Evolutionary conservation across 2,888 invertebrate species (phyloP), one percentile per base, ranked within the genome.

Genomic region (Iselma pallidipennis): DNA sequence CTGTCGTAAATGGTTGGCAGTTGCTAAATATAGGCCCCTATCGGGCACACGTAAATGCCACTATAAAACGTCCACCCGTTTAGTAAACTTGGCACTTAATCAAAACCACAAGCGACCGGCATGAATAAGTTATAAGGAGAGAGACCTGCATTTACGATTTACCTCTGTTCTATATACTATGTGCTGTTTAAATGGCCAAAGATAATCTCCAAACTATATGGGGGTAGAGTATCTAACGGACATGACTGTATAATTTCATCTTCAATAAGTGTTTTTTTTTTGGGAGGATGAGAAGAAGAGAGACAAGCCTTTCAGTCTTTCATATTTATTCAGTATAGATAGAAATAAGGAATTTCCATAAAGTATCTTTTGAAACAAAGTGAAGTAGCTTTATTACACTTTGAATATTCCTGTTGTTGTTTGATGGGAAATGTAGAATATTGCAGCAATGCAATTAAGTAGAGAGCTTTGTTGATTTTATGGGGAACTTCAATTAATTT

Each of bases 41-140:
- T 37, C 16, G 2, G 16, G 16, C 9, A 2, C 6, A 2, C 7
- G 51, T 60, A 31, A 57, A 57, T 16, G 1, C 45, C 25, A 10
- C 37, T 31, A 29, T 63, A 57, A 55, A 59, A 50, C 59, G 57
- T 54, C 61, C 59, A 51, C 54, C 31, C 26, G 52, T 56, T 65
- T 56, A 59, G 55, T 54, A 63, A 65, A 58, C 63, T 63, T 62
- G 57, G 58, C 65, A 65, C 65, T 67, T 65, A 65, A 67, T 67
- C 65, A 63, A 66, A 65, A 65, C 66, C 62, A 55, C 62, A 49
- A 63, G 50, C 51, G 25, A 50, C 48, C 53, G 50, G 57, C 63
- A 65, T 65, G 67, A 67, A 67, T 67, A 67, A 67, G 61, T 65
- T 59, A 67, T 67, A 50, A 62, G 64, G 55, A 48, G 65, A 60